These are phyloP conservation scores for Cremastobaeus sp. DNA, from an alignment of 2,888 invertebrate genomes.

Conservation along the genomic window DNA sequence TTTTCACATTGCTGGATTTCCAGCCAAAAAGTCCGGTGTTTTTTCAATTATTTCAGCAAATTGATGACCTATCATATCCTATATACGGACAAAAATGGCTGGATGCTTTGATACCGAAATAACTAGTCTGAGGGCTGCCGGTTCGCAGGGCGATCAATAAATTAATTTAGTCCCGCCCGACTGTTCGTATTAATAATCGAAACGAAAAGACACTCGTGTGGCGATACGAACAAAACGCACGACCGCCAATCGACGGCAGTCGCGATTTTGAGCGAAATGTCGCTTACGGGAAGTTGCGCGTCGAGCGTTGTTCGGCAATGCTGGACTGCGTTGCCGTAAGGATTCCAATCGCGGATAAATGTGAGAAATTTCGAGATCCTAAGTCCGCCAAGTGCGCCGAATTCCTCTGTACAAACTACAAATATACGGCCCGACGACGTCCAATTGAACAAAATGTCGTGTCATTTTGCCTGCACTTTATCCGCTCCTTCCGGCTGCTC, in stretches of 20 bases:
- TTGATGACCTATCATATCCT: too few species aligned
- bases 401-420: conserved; percentile 28
- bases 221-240: conserved; percentile 4
- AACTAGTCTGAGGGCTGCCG: too few species aligned
- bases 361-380: conserved; percentile 30
- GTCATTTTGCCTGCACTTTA: not conserved
- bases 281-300: conserved; percentile 19
- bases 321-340: not conserved
- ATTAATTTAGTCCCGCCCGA: conserved; percentile 1
- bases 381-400: conserved; percentile 24
- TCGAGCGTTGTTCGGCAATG: not conserved
- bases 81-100: too few species aligned
- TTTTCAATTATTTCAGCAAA: too few species aligned
- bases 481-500: too few species aligned
- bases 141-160: conserved; percentile 7
- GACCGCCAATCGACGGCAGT: conserved; percentile 1
- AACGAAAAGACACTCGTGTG: not conserved
- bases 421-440: conserved; percentile 2
- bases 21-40: too few species aligned
- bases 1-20: too few species aligned
- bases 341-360: conserved; percentile 27
- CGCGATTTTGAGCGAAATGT: conserved; percentile 11
- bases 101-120: too few species aligned
- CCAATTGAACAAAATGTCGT: conserved; percentile 14
- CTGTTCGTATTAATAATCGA: not conserved